A percentile compares a stretch with the other conserved stretches of the same genome.
These are phyloP conservation scores for Pantelozetes paolii DNA, from an alignment of 2,888 invertebrate species.

Conservation along the genomic window DNA sequence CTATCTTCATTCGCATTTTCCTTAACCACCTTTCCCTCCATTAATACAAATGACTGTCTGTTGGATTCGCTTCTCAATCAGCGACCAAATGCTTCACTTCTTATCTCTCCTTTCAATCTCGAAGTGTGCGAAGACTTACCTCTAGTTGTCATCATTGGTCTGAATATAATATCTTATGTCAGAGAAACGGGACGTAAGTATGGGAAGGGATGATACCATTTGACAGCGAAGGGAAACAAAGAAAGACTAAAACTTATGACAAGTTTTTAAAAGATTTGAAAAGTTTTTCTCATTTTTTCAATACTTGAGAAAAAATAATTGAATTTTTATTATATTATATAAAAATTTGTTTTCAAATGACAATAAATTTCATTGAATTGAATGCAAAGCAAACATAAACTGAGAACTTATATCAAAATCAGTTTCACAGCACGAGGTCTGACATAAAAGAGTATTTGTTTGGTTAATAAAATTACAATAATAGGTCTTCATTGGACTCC, in stretches of 20 bases:
- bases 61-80: background rate
- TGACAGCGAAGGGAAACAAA: conserved; percentile 13
- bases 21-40: background rate
- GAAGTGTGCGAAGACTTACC: conserved; percentile 25
- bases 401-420: conserved; percentile 2
- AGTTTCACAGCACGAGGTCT: conserved; percentile 1
- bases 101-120: background rate
- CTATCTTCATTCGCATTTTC: background rate
- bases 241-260: background rate
- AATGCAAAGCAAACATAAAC: background rate
- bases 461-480: conserved; percentile 14
- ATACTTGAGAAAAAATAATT: background rate
- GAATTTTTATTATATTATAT: conserved; percentile 11
- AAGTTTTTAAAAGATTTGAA: conserved; percentile 3
- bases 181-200: no score
- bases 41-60: background rate
- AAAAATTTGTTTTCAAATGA: background rate
- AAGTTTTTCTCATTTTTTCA: background rate
- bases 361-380: no score
- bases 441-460: background rate
- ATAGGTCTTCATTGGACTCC: background rate
- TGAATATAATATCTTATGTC: background rate
- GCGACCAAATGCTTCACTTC: background rate
- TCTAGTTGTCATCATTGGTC: background rate
- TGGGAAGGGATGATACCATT: conserved; percentile 20